phyloP scores from a whole-genome alignment of 1,140 invertebrate species.

The Mizuhopecten yessoensis region DNA sequence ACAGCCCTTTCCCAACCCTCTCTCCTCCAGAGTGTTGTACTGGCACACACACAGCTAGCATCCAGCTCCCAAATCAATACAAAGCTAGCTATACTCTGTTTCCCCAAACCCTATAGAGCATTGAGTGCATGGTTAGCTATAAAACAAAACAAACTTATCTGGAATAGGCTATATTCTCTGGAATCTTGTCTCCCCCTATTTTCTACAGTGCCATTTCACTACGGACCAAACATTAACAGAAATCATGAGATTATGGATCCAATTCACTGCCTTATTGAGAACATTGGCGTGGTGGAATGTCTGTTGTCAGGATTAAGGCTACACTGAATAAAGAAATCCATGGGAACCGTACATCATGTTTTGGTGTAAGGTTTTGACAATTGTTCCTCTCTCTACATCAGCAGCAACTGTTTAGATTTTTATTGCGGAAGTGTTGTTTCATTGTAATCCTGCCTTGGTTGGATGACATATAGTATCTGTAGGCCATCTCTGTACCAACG shows the following conservation, averaged over 20 bases:
- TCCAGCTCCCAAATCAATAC: constrained; percentile 37
- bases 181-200: constrained; percentile 21
- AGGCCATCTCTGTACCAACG: not conserved
- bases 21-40: constrained; percentile 16
- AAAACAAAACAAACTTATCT: constrained; percentile 35
- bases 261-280: not conserved
- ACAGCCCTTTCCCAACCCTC: constrained; percentile 16
- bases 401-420: not conserved
- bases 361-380: not conserved
- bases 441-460: not conserved
- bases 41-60: not conserved
- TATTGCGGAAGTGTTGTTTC: constrained; percentile 10
- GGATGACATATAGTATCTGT: not conserved
- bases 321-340: not conserved
- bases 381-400: not conserved
- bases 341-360: not conserved
- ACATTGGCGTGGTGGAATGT: not conserved
- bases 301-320: not conserved
- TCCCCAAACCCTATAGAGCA: not conserved
- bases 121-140: constrained; percentile 14
- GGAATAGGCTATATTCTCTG: not conserved
- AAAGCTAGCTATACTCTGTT: constrained; percentile 19
- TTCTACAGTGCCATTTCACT: not conserved
- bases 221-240: not conserved
- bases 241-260: not conserved